Evolutionary conservation across 2,113 vertebrate species (phyloP).

Genomic region (crab-eating macaque (Macaca fascicularis)): DNA sequence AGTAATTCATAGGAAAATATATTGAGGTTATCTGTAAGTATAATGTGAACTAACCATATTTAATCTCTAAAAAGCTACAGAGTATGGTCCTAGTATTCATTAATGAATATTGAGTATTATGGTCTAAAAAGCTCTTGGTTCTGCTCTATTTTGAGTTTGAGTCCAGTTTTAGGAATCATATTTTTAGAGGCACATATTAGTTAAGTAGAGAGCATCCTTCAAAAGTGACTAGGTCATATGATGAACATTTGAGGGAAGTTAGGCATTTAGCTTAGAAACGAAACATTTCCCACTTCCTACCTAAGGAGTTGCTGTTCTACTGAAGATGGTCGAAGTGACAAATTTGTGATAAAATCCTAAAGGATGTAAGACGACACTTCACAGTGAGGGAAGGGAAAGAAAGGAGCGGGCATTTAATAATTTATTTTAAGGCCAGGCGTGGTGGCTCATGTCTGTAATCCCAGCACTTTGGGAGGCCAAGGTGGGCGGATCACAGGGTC

Average conservation of each 20-base stretch:
- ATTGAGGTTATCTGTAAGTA: neutral
- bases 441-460: no score
- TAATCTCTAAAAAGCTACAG: neutral
- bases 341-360: no score
- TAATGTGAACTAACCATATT: neutral
- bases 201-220: neutral
- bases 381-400: no score
- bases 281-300: no score
- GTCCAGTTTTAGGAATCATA: neutral
- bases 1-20: neutral
- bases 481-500: no score
- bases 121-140: neutral
- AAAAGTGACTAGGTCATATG: neutral
- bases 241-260: no score
- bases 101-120: neutral
- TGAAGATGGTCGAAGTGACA: no score
- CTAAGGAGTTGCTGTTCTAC: no score
- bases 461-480: no score
- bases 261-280: no score
- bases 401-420: neutral
- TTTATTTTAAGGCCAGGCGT: neutral
- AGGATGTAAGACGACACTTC: no score
- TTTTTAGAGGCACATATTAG: neutral
- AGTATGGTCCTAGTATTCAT: neutral
- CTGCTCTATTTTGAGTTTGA: neutral